Evolutionary conservation across 2,113 vertebrate genomes (phyloP).

Genomic region (Callipepla squamata): DNA sequence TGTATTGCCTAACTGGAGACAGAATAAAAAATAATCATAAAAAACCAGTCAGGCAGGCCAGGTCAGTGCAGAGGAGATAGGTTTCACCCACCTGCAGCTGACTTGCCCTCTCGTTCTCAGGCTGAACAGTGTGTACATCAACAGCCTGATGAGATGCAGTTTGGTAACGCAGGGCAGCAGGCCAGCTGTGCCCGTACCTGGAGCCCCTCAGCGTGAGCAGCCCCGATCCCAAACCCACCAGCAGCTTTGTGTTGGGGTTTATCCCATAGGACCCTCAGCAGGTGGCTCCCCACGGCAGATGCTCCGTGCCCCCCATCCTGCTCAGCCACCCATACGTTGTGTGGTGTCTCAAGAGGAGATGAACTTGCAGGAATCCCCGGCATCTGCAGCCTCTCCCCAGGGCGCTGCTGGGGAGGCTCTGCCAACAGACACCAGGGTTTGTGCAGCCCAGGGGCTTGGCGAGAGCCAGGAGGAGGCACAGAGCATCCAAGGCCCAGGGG

Average conservation of each 20-base stretch:
- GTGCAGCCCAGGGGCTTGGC: neutral
- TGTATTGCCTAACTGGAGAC: slow-evolving; percentile 72
- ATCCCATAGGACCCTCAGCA: rapidly evolving
- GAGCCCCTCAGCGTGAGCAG: rapidly evolving
- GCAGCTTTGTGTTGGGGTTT: rapidly evolving
- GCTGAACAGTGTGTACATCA: slow-evolving; percentile 2
- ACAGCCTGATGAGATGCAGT: neutral
- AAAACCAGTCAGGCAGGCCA: slow-evolving; percentile 70
- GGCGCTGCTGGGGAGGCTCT: neutral
- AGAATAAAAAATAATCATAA: slow-evolving; percentile 68
- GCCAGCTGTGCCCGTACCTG: neutral
- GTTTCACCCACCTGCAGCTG: slow-evolving; percentile 63
- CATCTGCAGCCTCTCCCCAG: neutral
- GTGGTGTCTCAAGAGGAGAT: neutral
- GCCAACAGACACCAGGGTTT: neutral
- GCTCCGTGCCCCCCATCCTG: too few species aligned
- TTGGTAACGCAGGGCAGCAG: neutral
- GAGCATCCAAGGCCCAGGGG: neutral
- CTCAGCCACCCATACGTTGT: neutral
- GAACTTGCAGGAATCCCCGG: too few species aligned
- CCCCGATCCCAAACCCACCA: rapidly evolving
- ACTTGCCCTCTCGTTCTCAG: slow-evolving; percentile 47
- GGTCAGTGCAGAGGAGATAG: slow-evolving; percentile 48
- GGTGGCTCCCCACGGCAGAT: neutral
- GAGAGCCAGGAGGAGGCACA: neutral